These are phyloP conservation scores for Serilophus lunatus DNA, from an alignment of 2,113 vertebrate species.

Conservation along the genomic window DNA sequence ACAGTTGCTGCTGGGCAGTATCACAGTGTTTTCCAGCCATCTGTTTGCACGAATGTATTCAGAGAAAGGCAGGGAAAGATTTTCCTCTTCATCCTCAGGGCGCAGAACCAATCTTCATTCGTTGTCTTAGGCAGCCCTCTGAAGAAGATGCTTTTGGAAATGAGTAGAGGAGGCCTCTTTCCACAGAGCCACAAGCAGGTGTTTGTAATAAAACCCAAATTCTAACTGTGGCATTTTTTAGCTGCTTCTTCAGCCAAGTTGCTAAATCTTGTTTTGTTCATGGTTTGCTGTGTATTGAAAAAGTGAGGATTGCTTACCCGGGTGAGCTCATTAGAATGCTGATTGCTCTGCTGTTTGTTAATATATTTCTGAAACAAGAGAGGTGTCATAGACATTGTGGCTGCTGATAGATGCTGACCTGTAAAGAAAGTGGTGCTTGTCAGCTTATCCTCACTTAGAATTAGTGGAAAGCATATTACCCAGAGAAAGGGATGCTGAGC, in stretches of 20 bases:
- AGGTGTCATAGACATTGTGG: not conserved
- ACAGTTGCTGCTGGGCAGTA: not conserved
- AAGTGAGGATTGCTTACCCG: not conserved
- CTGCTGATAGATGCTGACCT: not conserved
- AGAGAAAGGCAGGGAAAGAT: not conserved
- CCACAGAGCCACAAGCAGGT: not conserved
- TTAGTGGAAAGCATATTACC: not conserved
- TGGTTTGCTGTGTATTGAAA: not conserved
- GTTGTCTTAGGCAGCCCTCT: not conserved
- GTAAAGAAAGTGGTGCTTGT: not conserved
- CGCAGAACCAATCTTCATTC: not conserved
- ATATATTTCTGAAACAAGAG: not conserved
- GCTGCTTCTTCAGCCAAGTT: not conserved
- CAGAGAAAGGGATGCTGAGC: not conserved
- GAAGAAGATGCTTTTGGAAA: conserved; percentile 1
- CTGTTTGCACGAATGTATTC: not conserved
- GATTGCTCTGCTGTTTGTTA: not conserved
- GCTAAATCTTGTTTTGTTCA: not conserved
- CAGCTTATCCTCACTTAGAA: not conserved
- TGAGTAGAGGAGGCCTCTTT: not conserved
- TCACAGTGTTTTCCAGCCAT: not conserved
- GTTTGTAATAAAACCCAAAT: not conserved
- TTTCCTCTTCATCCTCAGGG: not conserved
- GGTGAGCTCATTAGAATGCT: not conserved
- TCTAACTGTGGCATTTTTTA: not conserved